Conservation (phyloP, 30 jellyfish, hydroid and myxozoan species). For the Rhopilema esculentum region DNA sequence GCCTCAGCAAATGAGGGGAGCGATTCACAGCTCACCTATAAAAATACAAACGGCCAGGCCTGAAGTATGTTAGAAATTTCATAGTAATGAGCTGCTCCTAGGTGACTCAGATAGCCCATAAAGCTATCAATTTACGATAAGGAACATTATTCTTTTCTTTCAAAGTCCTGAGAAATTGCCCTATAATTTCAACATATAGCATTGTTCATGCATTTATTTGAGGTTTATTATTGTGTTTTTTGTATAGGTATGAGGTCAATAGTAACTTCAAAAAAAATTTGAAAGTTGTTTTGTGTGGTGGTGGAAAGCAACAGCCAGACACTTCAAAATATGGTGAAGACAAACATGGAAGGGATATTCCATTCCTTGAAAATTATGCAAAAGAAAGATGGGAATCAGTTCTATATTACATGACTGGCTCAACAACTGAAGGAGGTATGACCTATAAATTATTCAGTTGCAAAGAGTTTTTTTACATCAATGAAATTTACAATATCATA, state of each 20-base stretch:
- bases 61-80: no score
- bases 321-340: slow-evolving; percentile 97
- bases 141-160: no score
- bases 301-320: slow-evolving; percentile 84
- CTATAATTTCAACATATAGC: no score
- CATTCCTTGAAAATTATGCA: slow-evolving; percentile 89
- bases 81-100: no score
- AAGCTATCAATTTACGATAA: no score
- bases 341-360: slow-evolving; percentile 94
- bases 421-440: slow-evolving; percentile 78
- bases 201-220: background rate
- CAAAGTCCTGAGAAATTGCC: no score
- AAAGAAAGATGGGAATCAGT: slow-evolving; percentile 99
- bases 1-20: no score
- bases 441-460: background rate
- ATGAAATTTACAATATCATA: no score
- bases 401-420: slow-evolving; percentile 95
- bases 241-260: slow-evolving; percentile 81
- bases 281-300: slow-evolving; percentile 93
- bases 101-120: no score
- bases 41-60: no score
- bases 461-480: no score
- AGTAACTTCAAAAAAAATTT: slow-evolving; percentile 66
- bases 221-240: background rate
- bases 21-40: no score